Evolutionary conservation across 30 jellyfish, hydroid and myxozoan species (phyloP), one percentile per base, ranked within the genome.

Genomic region (Hydra vulgaris): DNA sequence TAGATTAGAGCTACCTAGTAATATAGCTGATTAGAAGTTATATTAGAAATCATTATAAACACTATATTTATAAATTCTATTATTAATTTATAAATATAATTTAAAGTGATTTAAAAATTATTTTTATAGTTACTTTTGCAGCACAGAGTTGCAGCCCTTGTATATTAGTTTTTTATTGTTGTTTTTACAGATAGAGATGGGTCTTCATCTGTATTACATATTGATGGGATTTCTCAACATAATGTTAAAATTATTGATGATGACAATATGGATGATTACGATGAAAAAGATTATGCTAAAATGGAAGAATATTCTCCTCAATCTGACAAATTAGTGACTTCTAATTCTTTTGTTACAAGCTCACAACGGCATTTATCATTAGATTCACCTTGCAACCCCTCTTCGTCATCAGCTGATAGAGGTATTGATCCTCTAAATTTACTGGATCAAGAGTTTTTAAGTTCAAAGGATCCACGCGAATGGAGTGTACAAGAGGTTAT

Each of bases 381-480:
- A 22, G 98, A 92, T 78, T 92, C 98, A 12, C 98, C 98, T 17
- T 95, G 94, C 54, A 95, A 87, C 17, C 98, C 98, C 0, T 86
- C 98, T 20, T 92, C 98, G 16, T 92, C 98, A 1, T 87, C 98
- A 27, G 88, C 78, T 26, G 98, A 92, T 85, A 72, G 98, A 70
- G 98, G 98, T 17, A 87, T 92, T 82, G 98, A 92, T 68, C 96
- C 98, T 15, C 73, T 92, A 72, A 92, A 92, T 70, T 83, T 92
- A 87, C 82, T 92, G 73, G 98, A 86, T 70, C 96, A 92, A 74
- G 98, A 92, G 40, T 86, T 89, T 21, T 88, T 92, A 17, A 88
- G 98, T 18, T 82, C 92, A 70, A 92, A 86, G 80, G 98, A 92
- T 70, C 98, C 98, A 24, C 83, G 98, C 66, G 94, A 95, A 56